Base-by-base conservation (phyloP, 2,113 vertebrate species). In the Centropristis striata region DNA sequence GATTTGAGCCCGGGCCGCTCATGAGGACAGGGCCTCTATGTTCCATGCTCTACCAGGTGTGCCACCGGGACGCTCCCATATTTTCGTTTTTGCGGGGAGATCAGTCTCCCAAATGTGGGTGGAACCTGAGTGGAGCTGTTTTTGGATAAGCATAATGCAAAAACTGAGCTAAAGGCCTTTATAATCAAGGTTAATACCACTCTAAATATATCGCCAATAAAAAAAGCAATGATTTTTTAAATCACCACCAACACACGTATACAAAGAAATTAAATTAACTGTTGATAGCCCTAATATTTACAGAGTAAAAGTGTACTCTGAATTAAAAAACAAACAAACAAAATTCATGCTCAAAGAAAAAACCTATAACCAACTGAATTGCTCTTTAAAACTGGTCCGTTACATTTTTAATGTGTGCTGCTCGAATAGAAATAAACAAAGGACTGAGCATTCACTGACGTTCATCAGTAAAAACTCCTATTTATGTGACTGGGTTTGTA, bases 401-500 rank as follows among this genome's bases (percentile, higher is more conserved):
- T 25, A 21, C 13, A 6, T 32, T 4, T 49, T 42, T 58, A 47
- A 21, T 36, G 20, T 39, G 36, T 53, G 20, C 4, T 66, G 27
- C 16, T 57, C 0, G 5, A 1, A 50, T 74, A 49, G 4, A 41
- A 11, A 71, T 58, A 21, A 20, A 18, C 4, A 21, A 46, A 32
- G 18, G 13, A 15, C 18, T 10, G 20, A 32, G 39, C 7, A 5
- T 61, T 60, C 14, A 54, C 32, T 66, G 36, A 4, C 37, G 25
- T 18, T 4, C 39, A 65, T 42, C 21, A 23, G 9, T 41, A n/a
- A 41, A 47, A 68, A 39, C 23, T 25, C 1, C 14, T 6, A 5
- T 70, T 74, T 21, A 57, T 53, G 13, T 44, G 41, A 68, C 28
- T 7, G 7, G 13, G 49, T 41, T 57, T 76, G 44, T 12, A 63